phyloP scores from a whole-genome alignment of 2,888 invertebrate species.

The Tanypteryx hageni region DNA sequence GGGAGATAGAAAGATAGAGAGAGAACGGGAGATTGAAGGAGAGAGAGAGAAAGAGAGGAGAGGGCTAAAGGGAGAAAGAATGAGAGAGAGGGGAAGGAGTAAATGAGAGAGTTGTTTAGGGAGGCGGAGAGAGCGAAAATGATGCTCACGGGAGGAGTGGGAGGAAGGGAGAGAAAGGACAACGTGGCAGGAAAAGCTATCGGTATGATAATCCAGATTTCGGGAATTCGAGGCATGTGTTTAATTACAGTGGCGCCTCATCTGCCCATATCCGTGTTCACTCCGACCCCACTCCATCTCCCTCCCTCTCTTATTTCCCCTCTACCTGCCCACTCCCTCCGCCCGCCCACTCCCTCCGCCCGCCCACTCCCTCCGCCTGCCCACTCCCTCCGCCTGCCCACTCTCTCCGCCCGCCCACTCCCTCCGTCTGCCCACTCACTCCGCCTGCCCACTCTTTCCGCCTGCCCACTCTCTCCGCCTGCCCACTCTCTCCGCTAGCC shows the following conservation, averaged over 20 bases:
- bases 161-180: background rate
- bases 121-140: background rate
- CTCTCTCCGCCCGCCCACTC: background rate
- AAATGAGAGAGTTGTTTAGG: background rate
- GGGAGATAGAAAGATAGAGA: too few relatives aligned
- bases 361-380: background rate
- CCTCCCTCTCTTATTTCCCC: background rate
- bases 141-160: background rate
- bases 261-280: background rate
- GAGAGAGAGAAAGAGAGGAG: too few relatives aligned
- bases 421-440: slow-evolving; percentile 1
- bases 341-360: background rate
- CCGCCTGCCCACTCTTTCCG: background rate
- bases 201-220: slow-evolving; percentile 51
- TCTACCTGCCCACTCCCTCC: background rate
- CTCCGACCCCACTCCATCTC: background rate
- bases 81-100: too few relatives aligned
- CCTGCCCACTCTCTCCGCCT: background rate
- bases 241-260: slow-evolving; percentile 62
- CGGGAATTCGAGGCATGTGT: slow-evolving; percentile 65
- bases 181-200: slow-evolving; percentile 24
- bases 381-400: background rate
- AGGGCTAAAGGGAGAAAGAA: too few relatives aligned
- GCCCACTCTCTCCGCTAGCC: background rate
- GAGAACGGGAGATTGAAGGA: too few relatives aligned